Base-by-base conservation (phyloP, 2,797 vertebrate species). In the Mastacembelus armatus region DNA sequence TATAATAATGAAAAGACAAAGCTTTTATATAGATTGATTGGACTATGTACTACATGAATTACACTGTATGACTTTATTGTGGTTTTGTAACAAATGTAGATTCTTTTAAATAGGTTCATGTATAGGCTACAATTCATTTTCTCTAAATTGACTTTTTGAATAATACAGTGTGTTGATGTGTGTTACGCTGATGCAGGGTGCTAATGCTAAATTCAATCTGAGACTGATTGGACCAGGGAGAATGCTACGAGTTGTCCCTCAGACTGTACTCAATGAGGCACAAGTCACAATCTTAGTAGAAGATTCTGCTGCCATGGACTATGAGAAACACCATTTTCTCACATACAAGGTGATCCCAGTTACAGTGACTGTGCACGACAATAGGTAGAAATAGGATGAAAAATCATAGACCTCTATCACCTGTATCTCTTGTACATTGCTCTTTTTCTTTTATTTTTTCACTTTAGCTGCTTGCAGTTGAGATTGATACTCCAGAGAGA, bases 121-220 rank as follows among this genome's bases (percentile, higher is more conserved):
- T 58, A 26, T 66, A 45, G 50, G 49, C 54, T 14, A 52, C 48
- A 35, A 52, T 21, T 39, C 38, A 39, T 68, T 57, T 62, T 50
- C 15, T 24, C 18, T 58, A 44, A 62, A 57, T 44, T 73, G 16
- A 67, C 4, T 11, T 45, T 60, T 47, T 33, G 48, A 74, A 42
- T 55, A 16, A 54, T 18, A 19, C n/a, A n/a, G n/a, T n/a, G n/a
- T 43, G 19, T 66, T 55, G 51, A 50, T 45, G 18, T 71, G 18
- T 21, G 18, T 65, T 56, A 11, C 63, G 9, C 42, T 80, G 74
- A 21, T 54, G 26, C 85, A 99, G 98, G 98, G 96, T 47, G 93
- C 96, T 29, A 99, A 99, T 86, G 98, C 98, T 60, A 99, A 98
- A 88, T 99, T 99, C 87, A 97, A 95, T 80, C 91, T 99, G 43